These are phyloP conservation scores for Polydrusus tereticollis DNA, from an alignment of 2,888 invertebrate genomes.

Conservation along the genomic window DNA sequence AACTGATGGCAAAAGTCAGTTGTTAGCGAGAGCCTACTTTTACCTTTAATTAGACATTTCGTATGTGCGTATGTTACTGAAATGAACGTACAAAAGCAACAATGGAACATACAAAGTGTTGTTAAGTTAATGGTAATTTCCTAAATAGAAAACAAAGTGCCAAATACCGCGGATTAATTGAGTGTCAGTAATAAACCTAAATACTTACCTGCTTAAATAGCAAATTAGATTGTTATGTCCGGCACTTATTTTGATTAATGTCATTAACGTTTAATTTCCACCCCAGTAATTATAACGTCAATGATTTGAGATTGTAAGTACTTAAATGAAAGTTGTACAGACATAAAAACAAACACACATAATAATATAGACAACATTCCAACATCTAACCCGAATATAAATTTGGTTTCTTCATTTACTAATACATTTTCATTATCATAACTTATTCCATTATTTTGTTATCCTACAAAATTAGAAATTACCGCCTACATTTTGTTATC, in stretches of 20 bases:
- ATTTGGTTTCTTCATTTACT: too few species aligned
- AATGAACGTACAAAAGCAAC: slow-evolving; percentile 10
- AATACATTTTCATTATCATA: too few species aligned
- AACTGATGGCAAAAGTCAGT: background rate
- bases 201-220: slow-evolving; percentile 16
- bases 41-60: slow-evolving; percentile 29
- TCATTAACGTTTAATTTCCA: background rate
- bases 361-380: too few species aligned
- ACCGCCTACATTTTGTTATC: too few species aligned
- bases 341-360: too few species aligned
- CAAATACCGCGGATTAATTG: slow-evolving; percentile 10
- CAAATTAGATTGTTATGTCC: background rate
- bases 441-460: too few species aligned
- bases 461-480: too few species aligned
- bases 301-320: too few species aligned
- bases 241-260: background rate
- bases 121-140: slow-evolving; percentile 24
- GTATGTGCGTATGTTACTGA: slow-evolving; percentile 22
- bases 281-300: too few species aligned
- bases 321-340: too few species aligned
- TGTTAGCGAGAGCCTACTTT: slow-evolving; percentile 19
- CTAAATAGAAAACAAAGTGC: slow-evolving; percentile 18
- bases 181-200: slow-evolving; percentile 23
- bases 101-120: slow-evolving; percentile 29
- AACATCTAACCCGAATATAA: too few species aligned